Conservation (phyloP, 2,888 invertebrate genomes). For the Drosophila engyochracea region DNA sequence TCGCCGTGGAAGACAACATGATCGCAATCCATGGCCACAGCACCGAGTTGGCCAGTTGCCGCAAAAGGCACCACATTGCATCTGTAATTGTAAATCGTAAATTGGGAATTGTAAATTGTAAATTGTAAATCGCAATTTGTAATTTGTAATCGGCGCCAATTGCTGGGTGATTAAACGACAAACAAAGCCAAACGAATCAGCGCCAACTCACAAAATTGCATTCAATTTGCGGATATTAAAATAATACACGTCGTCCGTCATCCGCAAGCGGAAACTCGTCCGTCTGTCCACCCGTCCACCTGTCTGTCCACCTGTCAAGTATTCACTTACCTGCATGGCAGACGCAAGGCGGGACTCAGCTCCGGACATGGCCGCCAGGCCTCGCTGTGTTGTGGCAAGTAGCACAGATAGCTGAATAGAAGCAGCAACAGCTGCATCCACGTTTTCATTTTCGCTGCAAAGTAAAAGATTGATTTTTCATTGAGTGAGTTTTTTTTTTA, state of each 20-base stretch:
- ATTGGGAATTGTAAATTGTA: background rate
- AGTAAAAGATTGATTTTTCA: conserved; percentile 41
- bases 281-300: conserved; percentile 29
- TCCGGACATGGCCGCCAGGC: conserved; percentile 91
- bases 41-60: conserved; percentile 86
- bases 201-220: conserved; percentile 52
- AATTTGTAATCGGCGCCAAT: conserved; percentile 75
- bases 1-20: conserved; percentile 92
- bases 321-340: conserved; percentile 88
- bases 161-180: conserved; percentile 43
- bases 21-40: conserved; percentile 93
- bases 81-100: conserved; percentile 81
- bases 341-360: conserved; percentile 90
- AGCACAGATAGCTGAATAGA: conserved; percentile 70
- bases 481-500: conserved; percentile 3
- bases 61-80: conserved; percentile 86
- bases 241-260: conserved; percentile 49
- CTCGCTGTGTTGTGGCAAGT: conserved; percentile 79
- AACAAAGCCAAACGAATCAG: conserved; percentile 38
- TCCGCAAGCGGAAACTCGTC: conserved; percentile 62
- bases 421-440: conserved; percentile 50
- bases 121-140: background rate
- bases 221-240: conserved; percentile 62
- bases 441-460: conserved; percentile 61
- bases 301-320: conserved; percentile 10